A percentile compares a stretch with the other conserved stretches of the same genome.
Conservation (phyloP, 2,888 invertebrate species). For the Clepsis dumicolana region DNA sequence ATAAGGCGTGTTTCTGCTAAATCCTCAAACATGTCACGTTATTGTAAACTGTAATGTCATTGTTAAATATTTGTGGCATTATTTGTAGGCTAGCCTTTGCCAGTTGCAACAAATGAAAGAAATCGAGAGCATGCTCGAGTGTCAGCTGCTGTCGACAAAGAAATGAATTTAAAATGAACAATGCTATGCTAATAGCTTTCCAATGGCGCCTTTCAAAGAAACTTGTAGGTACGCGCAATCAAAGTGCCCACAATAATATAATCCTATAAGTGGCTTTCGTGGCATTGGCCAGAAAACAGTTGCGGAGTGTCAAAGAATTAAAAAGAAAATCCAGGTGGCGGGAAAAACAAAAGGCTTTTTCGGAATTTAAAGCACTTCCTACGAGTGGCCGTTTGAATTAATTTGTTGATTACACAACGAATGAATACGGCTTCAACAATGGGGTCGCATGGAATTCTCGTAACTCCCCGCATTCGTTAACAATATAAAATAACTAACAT, state of each 20-base stretch:
- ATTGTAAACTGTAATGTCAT: conserved; percentile 33
- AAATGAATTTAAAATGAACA: conserved; percentile 50
- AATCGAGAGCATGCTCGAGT: conserved; percentile 48
- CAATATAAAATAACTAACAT: conserved; percentile 47
- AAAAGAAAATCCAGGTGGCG: conserved; percentile 31
- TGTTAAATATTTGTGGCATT: conserved; percentile 43
- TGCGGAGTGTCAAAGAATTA: conserved; percentile 17
- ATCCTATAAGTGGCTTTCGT: background rate
- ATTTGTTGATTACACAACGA: conserved; percentile 43
- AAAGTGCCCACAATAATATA: conserved; percentile 7
- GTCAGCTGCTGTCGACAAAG: conserved; percentile 49
- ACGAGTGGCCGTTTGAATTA: conserved; percentile 42
- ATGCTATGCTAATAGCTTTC: conserved; percentile 58
- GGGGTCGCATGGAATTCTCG: conserved; percentile 28
- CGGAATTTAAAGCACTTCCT: conserved; percentile 17
- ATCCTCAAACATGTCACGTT: conserved; percentile 37
- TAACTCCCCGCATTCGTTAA: conserved; percentile 32
- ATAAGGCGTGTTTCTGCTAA: conserved; percentile 34
- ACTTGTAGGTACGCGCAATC: conserved; percentile 12
- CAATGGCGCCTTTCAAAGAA: conserved; percentile 56
- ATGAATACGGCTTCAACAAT: conserved; percentile 34
- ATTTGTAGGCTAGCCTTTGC: conserved; percentile 48
- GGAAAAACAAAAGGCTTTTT: conserved; percentile 35
- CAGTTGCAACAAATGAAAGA: conserved; percentile 49
- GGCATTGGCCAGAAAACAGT: conserved; percentile 16